phyloP scores from a whole-genome alignment of 2,113 vertebrate species.

The Paradisaea rubra region DNA sequence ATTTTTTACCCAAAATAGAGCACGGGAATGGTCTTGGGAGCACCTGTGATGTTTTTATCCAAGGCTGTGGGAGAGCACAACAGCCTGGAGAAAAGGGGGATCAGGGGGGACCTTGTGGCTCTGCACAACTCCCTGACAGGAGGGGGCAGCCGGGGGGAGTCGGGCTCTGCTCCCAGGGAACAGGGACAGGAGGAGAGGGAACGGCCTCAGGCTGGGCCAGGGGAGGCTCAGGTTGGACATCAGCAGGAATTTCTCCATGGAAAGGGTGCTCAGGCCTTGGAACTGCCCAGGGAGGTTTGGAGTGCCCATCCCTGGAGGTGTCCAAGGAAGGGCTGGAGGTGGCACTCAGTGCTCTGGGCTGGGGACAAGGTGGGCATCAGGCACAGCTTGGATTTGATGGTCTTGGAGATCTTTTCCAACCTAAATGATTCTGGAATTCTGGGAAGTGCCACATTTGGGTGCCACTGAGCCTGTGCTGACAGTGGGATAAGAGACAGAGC shows the following conservation, averaged over 20 bases:
- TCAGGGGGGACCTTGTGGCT: background rate
- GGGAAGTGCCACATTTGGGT: background rate
- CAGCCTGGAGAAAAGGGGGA: background rate
- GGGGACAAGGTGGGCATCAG: fast-evolving
- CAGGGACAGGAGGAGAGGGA: background rate
- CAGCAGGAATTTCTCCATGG: background rate
- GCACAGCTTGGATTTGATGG: fast-evolving
- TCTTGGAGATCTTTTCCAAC: fast-evolving
- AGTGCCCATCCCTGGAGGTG: background rate
- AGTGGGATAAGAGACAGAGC: background rate
- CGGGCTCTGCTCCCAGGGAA: background rate
- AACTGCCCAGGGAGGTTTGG: background rate
- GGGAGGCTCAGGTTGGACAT: background rate
- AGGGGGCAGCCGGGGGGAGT: background rate
- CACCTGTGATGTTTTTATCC: background rate
- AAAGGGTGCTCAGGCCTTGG: background rate
- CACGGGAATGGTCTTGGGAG: background rate
- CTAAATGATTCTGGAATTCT: background rate
- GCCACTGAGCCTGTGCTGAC: background rate
- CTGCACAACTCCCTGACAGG: background rate
- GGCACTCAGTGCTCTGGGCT: background rate
- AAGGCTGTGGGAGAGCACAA: background rate
- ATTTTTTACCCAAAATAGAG: background rate
- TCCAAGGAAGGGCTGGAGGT: background rate
- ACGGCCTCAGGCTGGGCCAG: background rate